A percentile compares a stretch with the other conserved stretches of the same genome.
Conservation (phyloP, 2,888 invertebrate genomes). For the Tenthredo livida region DNA sequence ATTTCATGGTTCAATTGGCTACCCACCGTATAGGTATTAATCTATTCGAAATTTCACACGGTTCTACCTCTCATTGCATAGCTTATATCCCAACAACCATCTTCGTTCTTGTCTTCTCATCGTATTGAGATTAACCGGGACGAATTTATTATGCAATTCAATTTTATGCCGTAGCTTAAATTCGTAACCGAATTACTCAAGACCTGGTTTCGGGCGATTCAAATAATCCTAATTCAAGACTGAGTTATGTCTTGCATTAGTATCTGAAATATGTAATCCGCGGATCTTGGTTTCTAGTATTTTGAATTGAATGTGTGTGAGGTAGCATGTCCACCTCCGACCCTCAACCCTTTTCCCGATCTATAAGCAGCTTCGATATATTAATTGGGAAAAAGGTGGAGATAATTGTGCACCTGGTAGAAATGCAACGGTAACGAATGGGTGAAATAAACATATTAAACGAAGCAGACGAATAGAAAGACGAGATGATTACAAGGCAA, state of each 20-base stretch:
- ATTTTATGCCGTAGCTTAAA: neutral
- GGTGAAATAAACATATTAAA: conserved; percentile 20
- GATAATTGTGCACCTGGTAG: neutral
- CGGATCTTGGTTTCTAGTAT: neutral
- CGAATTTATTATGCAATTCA: conserved; percentile 22
- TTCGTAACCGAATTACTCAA: neutral
- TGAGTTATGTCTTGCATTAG: neutral
- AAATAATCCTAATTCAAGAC: neutral
- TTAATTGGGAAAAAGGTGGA: neutral
- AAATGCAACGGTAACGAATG: neutral
- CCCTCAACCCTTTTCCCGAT: neutral
- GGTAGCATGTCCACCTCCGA: neutral
- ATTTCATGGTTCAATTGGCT: neutral
- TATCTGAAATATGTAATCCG: neutral
- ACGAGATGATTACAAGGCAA: conserved; percentile 25
- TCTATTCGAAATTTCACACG: conserved; percentile 21
- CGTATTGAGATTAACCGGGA: neutral
- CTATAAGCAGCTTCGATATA: neutral
- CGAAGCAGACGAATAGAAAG: conserved; percentile 2
- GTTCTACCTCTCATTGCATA: neutral
- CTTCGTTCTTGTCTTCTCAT: neutral
- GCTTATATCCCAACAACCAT: neutral
- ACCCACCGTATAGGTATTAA: neutral
- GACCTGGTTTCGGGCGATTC: neutral
- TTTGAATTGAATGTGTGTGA: neutral